Base-by-base conservation (phyloP, 2,888 invertebrate genomes). In the Oscheius sp. region DNA sequence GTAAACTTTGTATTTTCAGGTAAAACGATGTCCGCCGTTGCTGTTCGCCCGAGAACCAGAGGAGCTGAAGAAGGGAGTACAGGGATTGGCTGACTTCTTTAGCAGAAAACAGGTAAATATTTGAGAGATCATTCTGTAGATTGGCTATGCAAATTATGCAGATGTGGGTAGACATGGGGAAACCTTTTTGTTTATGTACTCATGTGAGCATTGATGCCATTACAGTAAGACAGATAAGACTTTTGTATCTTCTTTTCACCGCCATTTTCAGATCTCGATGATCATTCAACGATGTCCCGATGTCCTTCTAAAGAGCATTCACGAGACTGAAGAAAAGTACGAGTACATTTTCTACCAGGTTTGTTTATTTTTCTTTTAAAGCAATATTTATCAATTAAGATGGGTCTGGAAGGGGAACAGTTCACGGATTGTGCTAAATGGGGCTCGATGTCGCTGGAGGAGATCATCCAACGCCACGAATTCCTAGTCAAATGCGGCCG, bases 261-360 rank as follows among this genome's bases (percentile, higher is more conserved):
- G 10, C 2, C 21, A 2, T 2, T 83, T 78, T 35, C 73, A 86
- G 86, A 74, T 84, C 32, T 33, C 70, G 11, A 63, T 72, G 32
- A 65, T 86, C 33, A 75, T 86, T 53, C 63, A 65, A 0, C 71
- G 73, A 2, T 70, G 75, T 58, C 85, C 86, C 2, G 80, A 86
- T 35, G 79, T 87, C 21, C 74, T 87, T 32, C 75, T 88, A 57
- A 79, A 78, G 66, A 80, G 79, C 33, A 76, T 86, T 32, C 84
- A 86, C n/a, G 86, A 88, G 57, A 72, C 85, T 5, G 85, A 87
- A 74, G 77, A 81, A 29, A 87, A 85, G 53, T 88, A 86, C 71
- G 86, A 88, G 75, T 88, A 88, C 80, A 82, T 88, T 32, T 84
- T 80, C 73, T 83, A 80, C 74, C 84, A 84, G 79, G 84, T 82